Evolutionary conservation across 1,140 invertebrate species (phyloP).

Genomic region (Drosophila asahinai): DNA sequence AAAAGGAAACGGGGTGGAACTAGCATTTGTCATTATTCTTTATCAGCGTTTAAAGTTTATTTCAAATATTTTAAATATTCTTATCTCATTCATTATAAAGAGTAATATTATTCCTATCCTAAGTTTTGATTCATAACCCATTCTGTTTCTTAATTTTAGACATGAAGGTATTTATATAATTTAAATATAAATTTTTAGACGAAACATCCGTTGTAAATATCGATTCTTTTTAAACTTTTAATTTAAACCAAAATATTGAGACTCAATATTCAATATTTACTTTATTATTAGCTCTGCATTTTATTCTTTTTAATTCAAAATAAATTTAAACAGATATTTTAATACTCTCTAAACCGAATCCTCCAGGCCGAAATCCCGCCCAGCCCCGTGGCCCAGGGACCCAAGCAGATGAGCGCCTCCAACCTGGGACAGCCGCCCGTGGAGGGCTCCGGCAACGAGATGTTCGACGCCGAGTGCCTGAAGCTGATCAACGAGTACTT

Average conservation of each 20-base stretch:
- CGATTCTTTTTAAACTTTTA: neutral
- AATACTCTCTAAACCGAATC: constrained; percentile 82
- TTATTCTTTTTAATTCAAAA: no score
- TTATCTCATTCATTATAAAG: no score
- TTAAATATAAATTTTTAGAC: neutral
- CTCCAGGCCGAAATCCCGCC: constrained; percentile 84
- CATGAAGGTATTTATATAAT: neutral
- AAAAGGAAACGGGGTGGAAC: no score
- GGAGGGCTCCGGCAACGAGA: constrained; percentile 92
- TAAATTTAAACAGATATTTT: no score
- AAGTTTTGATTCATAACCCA: neutral
- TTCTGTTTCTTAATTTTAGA: neutral
- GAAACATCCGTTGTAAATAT: neutral
- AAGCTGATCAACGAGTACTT: constrained; percentile 99
- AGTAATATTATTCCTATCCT: neutral
- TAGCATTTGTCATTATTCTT: no score
- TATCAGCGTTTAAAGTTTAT: no score
- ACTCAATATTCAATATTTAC: neutral
- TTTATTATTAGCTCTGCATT: no score
- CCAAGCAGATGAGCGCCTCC: constrained; percentile 90
- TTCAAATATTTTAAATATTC: no score
- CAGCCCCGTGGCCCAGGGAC: constrained; percentile 87
- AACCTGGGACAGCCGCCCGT: constrained; percentile 88
- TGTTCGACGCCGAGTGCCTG: constrained; percentile 94
- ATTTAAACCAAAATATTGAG: neutral